Evolutionary conservation across 2,888 invertebrate species (phyloP), one percentile per base, ranked within the genome.

Genomic region (Oegoconia quadripuncta): DNA sequence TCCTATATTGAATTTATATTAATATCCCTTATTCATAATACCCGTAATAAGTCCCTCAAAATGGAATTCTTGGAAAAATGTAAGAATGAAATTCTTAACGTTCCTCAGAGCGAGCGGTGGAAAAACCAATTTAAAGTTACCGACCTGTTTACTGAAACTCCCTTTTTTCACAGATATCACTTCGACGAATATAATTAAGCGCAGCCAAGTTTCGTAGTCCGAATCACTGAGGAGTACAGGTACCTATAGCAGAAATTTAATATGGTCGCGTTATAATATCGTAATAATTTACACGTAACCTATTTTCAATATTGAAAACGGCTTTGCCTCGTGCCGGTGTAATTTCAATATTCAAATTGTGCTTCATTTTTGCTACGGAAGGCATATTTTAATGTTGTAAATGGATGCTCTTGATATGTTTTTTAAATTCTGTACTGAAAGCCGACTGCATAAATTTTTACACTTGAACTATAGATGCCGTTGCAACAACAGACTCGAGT

Each of bases 81-180:
- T 34, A 37, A 54, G 52, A 66, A 64, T 59, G 55, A 62, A 61
- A 58, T 59, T 49, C 54, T 56, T 55, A 55, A 49, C 55, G 51
- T 55, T 63, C 48, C 48, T 53, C 46, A 45, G 27, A 27, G n/a
- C n/a, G 51, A 56, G 55, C 56, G 53, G 50, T 48, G 52, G 57
- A 62, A 67, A 68, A 73, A 62, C 65, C 71, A 70, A 72, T 72
- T 72, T 72, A 68, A 72, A 74, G 65, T 72, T 72, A 63, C 58
- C 61, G 55, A 59, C 55, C 59, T 74, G 70, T 72, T 73, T 73
- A 71, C 69, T 44, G 45, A 69, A 71, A 70, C 63, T 68, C 64
- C 54, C 62, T 69, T 41, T 67, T 64, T 63, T 59, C 49, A 53
- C 55, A 64, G 60, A 67, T 71, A 72, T 74, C 69, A 66, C 60